phyloP scores from a whole-genome alignment of 2,888 invertebrate species.

The Branchellion lobata region DNA sequence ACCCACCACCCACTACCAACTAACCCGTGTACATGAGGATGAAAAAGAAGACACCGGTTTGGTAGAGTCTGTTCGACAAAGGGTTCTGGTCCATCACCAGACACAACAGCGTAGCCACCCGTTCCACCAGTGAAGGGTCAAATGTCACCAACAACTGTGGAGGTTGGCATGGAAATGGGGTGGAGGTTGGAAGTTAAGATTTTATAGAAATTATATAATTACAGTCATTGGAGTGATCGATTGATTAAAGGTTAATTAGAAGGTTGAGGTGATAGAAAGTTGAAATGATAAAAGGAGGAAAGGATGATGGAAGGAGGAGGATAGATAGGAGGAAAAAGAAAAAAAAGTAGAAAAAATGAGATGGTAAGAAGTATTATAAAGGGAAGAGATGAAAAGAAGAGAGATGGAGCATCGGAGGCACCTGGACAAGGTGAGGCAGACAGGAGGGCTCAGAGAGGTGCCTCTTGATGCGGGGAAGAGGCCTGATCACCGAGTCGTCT shows the following conservation, averaged over 20 bases:
- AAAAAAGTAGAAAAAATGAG: too few species aligned
- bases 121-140: constrained; percentile 92
- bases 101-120: constrained; percentile 78
- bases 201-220: neutral
- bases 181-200: constrained; percentile 72
- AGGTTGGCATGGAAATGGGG: constrained; percentile 75
- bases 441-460: constrained; percentile 82
- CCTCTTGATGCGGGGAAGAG: constrained; percentile 86
- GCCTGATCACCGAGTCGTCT: constrained; percentile 91
- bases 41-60: constrained; percentile 95
- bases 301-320: too few species aligned
- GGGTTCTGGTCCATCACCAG: constrained; percentile 91
- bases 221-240: neutral
- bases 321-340: too few species aligned
- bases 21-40: constrained; percentile 88
- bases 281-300: too few species aligned
- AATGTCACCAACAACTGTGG: constrained; percentile 82
- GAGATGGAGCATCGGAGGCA: too few species aligned
- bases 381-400: too few species aligned
- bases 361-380: too few species aligned
- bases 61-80: constrained; percentile 85
- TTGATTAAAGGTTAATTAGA: neutral
- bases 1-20: neutral
- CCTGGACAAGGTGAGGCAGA: constrained; percentile 84
- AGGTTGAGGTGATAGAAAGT: too few species aligned